These are phyloP conservation scores for Phytoseiulus persimilis DNA, from an alignment of 2,888 invertebrate species.

Conservation along the genomic window DNA sequence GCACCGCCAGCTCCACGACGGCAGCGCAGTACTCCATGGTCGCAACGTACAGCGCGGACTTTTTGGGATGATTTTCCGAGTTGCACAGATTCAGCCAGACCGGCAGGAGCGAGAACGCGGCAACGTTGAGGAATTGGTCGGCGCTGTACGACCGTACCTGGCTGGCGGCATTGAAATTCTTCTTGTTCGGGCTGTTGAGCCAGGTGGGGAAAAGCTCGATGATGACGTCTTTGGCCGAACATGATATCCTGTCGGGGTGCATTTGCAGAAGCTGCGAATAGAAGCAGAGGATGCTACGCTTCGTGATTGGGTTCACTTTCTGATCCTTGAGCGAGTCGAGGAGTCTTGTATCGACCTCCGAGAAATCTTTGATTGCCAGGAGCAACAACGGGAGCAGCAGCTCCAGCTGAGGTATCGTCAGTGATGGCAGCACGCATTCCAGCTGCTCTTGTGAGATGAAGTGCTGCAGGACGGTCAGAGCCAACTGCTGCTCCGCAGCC, in stretches of 20 bases:
- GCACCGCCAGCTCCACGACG: conserved; percentile 21
- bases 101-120: conserved; percentile 8
- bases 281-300: conserved; percentile 21
- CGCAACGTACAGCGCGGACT: background rate
- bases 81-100: background rate
- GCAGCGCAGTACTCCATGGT: conserved; percentile 26
- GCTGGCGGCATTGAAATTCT: background rate
- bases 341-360: background rate
- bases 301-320: conserved; percentile 10
- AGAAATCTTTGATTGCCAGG: background rate
- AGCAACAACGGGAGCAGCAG: conserved; percentile 18
- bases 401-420: conserved; percentile 11
- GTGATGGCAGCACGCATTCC: background rate
- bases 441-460: conserved; percentile 21
- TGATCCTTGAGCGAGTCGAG: background rate
- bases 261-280: background rate
- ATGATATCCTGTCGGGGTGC: background rate
- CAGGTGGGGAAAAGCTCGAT: background rate
- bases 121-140: conserved; percentile 13
- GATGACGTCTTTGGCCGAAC: background rate
- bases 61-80: background rate
- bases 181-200: background rate
- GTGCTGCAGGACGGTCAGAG: conserved; percentile 31
- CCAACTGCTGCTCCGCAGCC: conserved; percentile 15
- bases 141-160: background rate